Evolutionary conservation across 1,140 invertebrate genomes (phyloP), one percentile per base, ranked within the genome.

Genomic region (Spodoptera litura): DNA sequence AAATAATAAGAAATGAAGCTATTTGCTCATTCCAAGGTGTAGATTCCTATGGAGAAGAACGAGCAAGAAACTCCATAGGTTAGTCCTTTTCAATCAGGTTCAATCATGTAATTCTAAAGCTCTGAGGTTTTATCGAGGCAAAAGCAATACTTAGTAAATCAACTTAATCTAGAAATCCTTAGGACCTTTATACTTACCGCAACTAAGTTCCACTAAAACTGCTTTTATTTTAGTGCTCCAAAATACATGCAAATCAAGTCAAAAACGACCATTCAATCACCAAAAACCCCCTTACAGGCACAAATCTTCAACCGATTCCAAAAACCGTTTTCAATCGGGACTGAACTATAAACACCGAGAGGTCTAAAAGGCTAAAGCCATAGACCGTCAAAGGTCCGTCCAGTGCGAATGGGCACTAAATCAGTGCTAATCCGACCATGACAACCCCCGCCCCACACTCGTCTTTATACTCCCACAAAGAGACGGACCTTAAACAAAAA

Each of bases 341-440:
- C 35, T 49, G 27, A 38, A n/a, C 35, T 55, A 55, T 53, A 76
- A 56, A 76, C 8, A 52, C 31, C 13, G n/a, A 64, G 12, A 64
- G 61, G 61, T 64, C 61, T 12, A 77, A 62, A 49, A 44, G 77
- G 27, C 72, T 62, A 62, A 55, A 66, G 68, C 61, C 58, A 72
- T 74, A 68, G 64, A 77, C 73, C 59, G 73, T 77, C 74, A 77
- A 77, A 77, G 74, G 58, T 53, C 31, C 74, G 74, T 35, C 61
- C 62, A 61, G 59, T 52, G 55, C 78, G 74, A 81, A 85, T 78
- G 78, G 73, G 78, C 80, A 84, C 78, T 85, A 85, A 85, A 85
- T 84, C 83, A 84, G 83, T 62, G 27, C 81, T 84, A 84, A 84
- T 81, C 78, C 78, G 79, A 53, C 75, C 75, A 59, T 82, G 78